Evolutionary conservation across 2,888 invertebrate genomes (phyloP).

Genomic region (Polydesmus complanatus): DNA sequence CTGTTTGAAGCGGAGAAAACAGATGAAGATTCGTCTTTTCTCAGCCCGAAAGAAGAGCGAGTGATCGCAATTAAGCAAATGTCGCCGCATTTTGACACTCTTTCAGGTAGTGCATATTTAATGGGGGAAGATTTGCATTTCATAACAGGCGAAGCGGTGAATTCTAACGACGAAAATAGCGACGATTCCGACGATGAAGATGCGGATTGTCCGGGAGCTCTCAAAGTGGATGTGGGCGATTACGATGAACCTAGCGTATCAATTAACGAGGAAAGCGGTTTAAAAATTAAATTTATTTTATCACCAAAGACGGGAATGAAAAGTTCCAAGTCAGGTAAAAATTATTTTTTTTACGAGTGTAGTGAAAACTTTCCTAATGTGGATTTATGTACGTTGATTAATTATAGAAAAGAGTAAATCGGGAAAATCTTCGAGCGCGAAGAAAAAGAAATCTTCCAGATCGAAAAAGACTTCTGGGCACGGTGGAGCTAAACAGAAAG

Average conservation of each 20-base stretch:
- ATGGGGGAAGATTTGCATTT: conserved; percentile 13
- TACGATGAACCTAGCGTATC: neutral
- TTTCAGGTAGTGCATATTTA: conserved; percentile 9
- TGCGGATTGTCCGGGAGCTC: neutral
- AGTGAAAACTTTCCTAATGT: neutral
- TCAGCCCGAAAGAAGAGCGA: neutral
- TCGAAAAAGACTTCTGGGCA: conserved; percentile 1
- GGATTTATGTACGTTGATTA: neutral
- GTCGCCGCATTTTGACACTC: conserved; percentile 1
- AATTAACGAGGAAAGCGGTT: conserved; percentile 11
- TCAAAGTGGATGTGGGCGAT: conserved; percentile 9
- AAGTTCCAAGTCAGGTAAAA: neutral
- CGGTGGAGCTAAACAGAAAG: conserved; percentile 1
- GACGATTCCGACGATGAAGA: neutral
- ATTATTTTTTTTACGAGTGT: neutral
- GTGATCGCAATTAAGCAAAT: conserved; percentile 11
- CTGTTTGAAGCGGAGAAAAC: neutral
- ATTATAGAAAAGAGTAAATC: neutral
- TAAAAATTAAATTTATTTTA: conserved; percentile 17
- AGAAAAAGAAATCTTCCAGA: neutral
- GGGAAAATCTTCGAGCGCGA: neutral
- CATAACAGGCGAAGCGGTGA: conserved; percentile 10
- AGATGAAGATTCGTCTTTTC: neutral
- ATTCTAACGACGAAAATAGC: conserved; percentile 1
- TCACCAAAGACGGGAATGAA: conserved; percentile 13